These are phyloP conservation scores for Solea solea DNA, from an alignment of 2,113 vertebrate species.

Conservation along the genomic window DNA sequence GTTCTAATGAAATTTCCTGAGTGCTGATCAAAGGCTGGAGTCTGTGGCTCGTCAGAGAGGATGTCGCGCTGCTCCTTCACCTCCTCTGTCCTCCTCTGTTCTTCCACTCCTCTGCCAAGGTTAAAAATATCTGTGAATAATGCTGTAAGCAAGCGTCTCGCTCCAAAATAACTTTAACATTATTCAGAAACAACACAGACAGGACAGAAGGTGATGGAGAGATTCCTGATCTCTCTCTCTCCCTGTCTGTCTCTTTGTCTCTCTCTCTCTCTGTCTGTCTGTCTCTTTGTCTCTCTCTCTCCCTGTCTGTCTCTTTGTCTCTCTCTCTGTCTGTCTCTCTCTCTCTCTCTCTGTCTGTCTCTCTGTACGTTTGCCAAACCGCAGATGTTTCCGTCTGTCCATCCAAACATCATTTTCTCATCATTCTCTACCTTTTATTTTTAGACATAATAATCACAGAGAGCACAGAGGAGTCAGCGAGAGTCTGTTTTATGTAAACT, in stretches of 20 bases:
- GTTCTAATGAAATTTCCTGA: slow-evolving; percentile 77
- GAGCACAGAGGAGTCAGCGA: not conserved
- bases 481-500: slow-evolving; percentile 4
- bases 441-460: slow-evolving; percentile 1
- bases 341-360: no score
- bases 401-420: not conserved
- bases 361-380: not conserved
- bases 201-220: not conserved
- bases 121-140: not conserved
- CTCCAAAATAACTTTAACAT: not conserved
- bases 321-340: no score
- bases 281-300: no score
- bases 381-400: not conserved
- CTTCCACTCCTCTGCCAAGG: not conserved
- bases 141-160: not conserved
- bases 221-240: no score
- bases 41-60: slow-evolving; percentile 66
- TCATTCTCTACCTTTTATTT: not conserved
- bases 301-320: no score
- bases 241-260: no score
- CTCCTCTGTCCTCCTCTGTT: slow-evolving; percentile 44
- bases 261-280: no score
- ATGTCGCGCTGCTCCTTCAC: slow-evolving; percentile 42
- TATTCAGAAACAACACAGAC: not conserved
- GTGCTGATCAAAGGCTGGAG: slow-evolving; percentile 72